These are phyloP conservation scores for Bombyx mori DNA, from an alignment of 1,140 invertebrate species.

Conservation along the genomic window DNA sequence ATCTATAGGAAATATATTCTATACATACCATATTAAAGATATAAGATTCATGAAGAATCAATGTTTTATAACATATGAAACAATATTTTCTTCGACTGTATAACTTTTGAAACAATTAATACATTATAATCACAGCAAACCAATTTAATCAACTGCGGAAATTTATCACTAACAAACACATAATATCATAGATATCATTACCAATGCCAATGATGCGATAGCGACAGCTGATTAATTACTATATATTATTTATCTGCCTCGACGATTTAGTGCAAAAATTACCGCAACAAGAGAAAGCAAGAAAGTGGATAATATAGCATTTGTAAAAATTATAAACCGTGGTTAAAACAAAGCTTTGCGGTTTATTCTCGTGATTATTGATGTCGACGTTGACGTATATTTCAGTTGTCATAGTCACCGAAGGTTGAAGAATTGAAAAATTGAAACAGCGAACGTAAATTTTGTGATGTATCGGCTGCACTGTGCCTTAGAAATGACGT, in stretches of 20 bases:
- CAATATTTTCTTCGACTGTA: not conserved
- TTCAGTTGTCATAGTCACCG: constrained; percentile 1
- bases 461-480: not conserved
- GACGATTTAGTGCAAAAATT: no score
- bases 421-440: not conserved
- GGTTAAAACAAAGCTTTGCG: no score
- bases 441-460: not conserved
- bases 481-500: not conserved
- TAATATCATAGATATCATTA: constrained; percentile 19
- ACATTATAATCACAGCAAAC: constrained; percentile 13
- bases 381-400: not conserved
- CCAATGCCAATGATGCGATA: constrained; percentile 17
- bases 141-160: constrained; percentile 21
- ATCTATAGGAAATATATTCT: no score
- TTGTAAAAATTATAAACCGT: no score
- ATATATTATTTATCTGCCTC: no score
- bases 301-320: no score
- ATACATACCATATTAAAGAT: constrained; percentile 12
- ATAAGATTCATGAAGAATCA: constrained; percentile 16
- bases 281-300: no score
- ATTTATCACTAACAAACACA: constrained; percentile 12
- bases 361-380: no score
- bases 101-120: constrained; percentile 8
- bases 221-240: constrained; percentile 10
- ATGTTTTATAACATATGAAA: not conserved